Conservation (phyloP, 1,140 invertebrate species). For the Lasioglossum albipes region DNA sequence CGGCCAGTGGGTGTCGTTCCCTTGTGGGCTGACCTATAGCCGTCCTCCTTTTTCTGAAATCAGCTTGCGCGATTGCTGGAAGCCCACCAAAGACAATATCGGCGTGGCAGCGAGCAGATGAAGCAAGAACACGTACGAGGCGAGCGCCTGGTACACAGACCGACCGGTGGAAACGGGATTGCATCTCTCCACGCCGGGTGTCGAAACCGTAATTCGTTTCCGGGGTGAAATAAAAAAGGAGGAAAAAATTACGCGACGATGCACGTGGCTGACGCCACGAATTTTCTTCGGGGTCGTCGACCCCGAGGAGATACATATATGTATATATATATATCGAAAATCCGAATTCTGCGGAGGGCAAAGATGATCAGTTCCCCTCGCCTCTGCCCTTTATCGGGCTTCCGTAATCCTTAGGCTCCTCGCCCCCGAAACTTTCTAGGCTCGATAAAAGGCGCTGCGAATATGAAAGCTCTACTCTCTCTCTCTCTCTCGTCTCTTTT, state of each 20-base stretch:
- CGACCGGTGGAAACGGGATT: conserved; percentile 35
- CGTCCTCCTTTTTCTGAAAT: neutral
- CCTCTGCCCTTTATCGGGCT: conserved; percentile 35
- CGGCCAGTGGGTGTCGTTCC: no score
- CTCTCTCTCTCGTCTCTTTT: neutral
- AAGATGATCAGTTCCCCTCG: conserved; percentile 42
- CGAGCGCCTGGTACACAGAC: conserved; percentile 30
- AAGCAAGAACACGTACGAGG: conserved; percentile 29
- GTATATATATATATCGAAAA: conserved; percentile 22
- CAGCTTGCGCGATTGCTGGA: neutral
- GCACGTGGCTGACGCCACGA: neutral
- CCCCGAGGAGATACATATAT: neutral
- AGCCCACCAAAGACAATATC: neutral
- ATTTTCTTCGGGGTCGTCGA: conserved; percentile 27
- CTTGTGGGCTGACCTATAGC: no score
- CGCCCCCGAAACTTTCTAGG: conserved; percentile 41
- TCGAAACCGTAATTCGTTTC: conserved; percentile 35
- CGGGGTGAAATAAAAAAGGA: conserved; percentile 11
- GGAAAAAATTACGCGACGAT: neutral
- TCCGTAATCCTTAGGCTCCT: conserved; percentile 33
- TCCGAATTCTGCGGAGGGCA: conserved; percentile 12
- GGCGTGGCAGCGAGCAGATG: neutral
- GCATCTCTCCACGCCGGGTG: conserved; percentile 29
- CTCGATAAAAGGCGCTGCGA: conserved; percentile 45
- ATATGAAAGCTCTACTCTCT: conserved; percentile 49